Evolutionary conservation across 2,113 vertebrate genomes (phyloP).

Genomic region (Cardinalis cardinalis): DNA sequence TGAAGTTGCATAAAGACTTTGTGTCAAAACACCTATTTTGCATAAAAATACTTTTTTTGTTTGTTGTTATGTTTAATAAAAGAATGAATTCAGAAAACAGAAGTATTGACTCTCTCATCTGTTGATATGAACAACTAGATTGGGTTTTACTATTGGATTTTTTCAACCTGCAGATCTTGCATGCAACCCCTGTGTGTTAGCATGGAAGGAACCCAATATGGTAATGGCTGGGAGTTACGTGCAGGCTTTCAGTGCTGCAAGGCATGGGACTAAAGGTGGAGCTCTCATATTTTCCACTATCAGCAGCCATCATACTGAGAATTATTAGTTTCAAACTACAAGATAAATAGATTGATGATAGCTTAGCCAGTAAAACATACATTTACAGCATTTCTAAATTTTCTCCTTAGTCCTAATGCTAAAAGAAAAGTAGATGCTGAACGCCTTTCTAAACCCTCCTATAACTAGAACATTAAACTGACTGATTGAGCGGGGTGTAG

Average conservation of each 20-base stretch:
- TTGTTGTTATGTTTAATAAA: neutral
- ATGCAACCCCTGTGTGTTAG: rapidly evolving
- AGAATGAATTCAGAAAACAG: neutral
- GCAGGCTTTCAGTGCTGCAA: neutral
- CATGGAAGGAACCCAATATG: constrained; percentile 14
- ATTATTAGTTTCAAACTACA: neutral
- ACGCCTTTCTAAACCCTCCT: neutral
- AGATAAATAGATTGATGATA: neutral
- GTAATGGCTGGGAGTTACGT: neutral
- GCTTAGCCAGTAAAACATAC: neutral
- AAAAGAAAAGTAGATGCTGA: neutral
- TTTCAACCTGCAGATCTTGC: neutral
- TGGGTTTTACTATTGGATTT: rapidly evolving
- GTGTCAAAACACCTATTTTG: neutral
- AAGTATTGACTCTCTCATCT: neutral
- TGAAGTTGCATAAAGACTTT: neutral
- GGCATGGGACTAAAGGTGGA: neutral
- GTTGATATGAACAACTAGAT: neutral
- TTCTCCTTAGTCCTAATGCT: neutral
- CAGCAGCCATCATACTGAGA: neutral
- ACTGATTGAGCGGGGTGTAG: rapidly evolving
- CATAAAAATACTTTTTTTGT: neutral
- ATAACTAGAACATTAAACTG: neutral
- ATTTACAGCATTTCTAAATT: neutral
- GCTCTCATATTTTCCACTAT: neutral